Base-by-base conservation (phyloP, 2,888 invertebrate species). In the Holacanthella duospinosa region DNA sequence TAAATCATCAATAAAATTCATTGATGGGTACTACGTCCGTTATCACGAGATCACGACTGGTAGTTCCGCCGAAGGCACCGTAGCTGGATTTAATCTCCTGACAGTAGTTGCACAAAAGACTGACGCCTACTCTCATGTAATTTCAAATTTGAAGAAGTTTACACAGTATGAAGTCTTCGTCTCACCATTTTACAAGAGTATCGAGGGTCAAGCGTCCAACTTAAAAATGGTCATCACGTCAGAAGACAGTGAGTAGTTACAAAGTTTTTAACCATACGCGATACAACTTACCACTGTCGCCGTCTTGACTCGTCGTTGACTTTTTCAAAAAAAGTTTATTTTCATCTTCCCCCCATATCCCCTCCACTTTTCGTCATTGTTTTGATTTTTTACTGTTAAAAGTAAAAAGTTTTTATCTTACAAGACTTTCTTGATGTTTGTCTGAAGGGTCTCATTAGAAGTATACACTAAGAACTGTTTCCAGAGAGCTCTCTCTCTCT, bases 181-280 rank as follows among this genome's bases (percentile, higher is more conserved):
- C 71, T 87, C 89, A 74, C 93, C 94, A 6, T 94, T 90, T 79
- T 91, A 87, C 78, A 87, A 87, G 76, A 84, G 86, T 57, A 83
- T 92, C 67, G 86, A 95, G 77, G 95, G 95, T 3, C 89, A 89
- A 76, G 93, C 94, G 55, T 93, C 93, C 65, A 96, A 95, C 79
- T 87, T 91, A 43, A 86, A 87, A 76, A 82, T 86, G 57, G 88
- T 88, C 54, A 85, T 86, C 71, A 95, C 94, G 4, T 82, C 88
- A 66, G 93, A 94, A 80, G 94, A 93, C 77, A 84, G 80, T 81
- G 73, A 76, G 77, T 75, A 26, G 29, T 58, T 4, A 12, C 36
- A 48, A 48, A 48, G 48, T 48, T 43, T 43, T 9, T 29, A 29
- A 29, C 29, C 58, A n/a, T n/a, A n/a, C n/a, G n/a, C n/a, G n/a